Evolutionary conservation across 37 sponge, comb jelly and placozoan species (phyloP), one percentile per base, ranked within the genome.

Genomic region (Oscarella lobularis): DNA sequence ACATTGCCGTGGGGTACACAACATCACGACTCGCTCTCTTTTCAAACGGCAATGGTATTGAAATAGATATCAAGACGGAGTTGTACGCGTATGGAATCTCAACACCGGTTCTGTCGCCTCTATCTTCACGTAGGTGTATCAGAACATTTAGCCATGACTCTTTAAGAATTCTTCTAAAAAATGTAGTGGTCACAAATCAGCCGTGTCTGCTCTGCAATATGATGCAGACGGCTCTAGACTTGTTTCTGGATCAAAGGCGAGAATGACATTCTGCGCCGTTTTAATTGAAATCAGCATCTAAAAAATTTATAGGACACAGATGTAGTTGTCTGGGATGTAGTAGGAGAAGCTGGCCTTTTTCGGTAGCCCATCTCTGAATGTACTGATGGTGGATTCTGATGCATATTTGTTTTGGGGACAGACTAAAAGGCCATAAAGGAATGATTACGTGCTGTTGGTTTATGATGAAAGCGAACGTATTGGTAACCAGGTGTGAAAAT

Each of bases 291-390:
- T n/a, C n/a, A n/a, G n/a, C n/a, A n/a, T n/a, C n/a, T n/a, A n/a
- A 27, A 48, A 20, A 48, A 48, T 48, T 48, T 48, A 48, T 48
- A 27, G 60, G 60, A 48, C 60, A 48, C 60, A 48, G 72, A 83
- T 81, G 84, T 95, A 3, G 81, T 91, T n/a, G 70, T 95, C 37
- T 95, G 96, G 96, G 96, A 95, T 78, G 80, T 91, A 0, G 80
- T 95, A 9, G 76, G 73, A 38, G 87, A 91, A 55, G 38, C 74
- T 37, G 96, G 96, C 20, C 83, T 95, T 41, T 91, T 38, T 75
- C 75, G 88, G 84, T 87, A 29, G 3, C 71, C 31, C 31, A 31
- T 68, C 71, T 68, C n/a, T 68, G 5, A 32, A 68, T 4, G 29
- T 68, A 68, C 6, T 68, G 29, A n/a, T 14, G 33, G n/a, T 68